A percentile compares a stretch with the other conserved stretches of the same genome.
Evolutionary conservation across 1,140 invertebrate genomes (phyloP).

Genomic region (Lepeophtheirus salmonis): DNA sequence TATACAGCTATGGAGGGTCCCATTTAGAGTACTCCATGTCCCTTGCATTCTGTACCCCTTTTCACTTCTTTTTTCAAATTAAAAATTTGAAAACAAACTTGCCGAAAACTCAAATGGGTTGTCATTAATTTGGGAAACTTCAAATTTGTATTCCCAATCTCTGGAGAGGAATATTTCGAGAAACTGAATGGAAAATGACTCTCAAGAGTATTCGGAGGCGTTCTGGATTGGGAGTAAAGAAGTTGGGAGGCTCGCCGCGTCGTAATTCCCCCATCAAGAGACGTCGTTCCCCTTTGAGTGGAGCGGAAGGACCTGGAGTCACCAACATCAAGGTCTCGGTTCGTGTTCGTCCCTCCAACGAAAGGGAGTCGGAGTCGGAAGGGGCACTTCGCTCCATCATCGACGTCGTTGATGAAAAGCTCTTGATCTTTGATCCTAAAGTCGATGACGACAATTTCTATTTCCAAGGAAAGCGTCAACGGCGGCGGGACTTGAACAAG

Average conservation of each 20-base stretch:
- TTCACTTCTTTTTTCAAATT: too few species aligned
- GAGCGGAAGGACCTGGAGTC: background rate
- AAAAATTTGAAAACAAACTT: too few species aligned
- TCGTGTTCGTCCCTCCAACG: constrained; percentile 49
- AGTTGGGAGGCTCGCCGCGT: background rate
- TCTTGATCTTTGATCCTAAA: constrained; percentile 73
- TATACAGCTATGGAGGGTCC: too few species aligned
- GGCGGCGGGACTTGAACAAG: constrained; percentile 54
- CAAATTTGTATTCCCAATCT: background rate
- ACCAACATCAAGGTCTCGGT: constrained; percentile 50
- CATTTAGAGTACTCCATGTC: too few species aligned
- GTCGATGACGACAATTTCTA: constrained; percentile 59
- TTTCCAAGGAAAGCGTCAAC: constrained; percentile 55
- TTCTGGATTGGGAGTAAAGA: background rate
- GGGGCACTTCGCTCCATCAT: too few species aligned
- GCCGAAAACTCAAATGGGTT: background rate
- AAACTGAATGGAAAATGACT: too few species aligned
- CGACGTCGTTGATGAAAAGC: constrained; percentile 49
- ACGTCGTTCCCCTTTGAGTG: too few species aligned
- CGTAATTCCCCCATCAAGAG: background rate
- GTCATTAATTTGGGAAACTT: background rate
- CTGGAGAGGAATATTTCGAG: too few species aligned
- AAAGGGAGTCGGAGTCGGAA: constrained; percentile 40
- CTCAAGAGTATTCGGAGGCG: background rate
- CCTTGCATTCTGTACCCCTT: too few species aligned